A percentile compares a stretch with the other conserved stretches of the same genome.
phyloP scores from a whole-genome alignment of 1,140 invertebrate genomes.

The Coenobita brevimanus region DNA sequence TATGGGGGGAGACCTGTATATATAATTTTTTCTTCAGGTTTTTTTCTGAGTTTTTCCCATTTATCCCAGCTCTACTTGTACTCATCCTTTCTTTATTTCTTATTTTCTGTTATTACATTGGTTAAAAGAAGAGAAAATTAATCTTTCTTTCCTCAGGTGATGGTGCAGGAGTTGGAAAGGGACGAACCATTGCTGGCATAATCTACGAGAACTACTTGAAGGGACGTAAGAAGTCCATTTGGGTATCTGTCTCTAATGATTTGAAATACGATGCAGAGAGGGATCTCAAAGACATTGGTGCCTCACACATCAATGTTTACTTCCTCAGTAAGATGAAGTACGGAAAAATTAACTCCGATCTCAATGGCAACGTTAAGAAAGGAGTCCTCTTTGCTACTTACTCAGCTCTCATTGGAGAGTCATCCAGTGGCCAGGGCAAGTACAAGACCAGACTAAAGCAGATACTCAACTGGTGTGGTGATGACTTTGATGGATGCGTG shows the following conservation, averaged over 20 bases:
- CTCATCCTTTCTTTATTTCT: too few relatives aligned
- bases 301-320: conserved; percentile 90
- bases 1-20: too few relatives aligned
- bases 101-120: too few relatives aligned
- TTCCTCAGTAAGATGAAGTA: conserved; percentile 96
- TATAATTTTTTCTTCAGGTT: too few relatives aligned
- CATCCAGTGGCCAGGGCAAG: conserved; percentile 89
- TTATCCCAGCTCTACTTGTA: too few relatives aligned
- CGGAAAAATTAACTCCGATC: conserved; percentile 93
- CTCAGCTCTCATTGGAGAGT: conserved; percentile 97
- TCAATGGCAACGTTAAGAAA: conserved; percentile 95
- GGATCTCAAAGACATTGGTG: conserved; percentile 96
- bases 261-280: conserved; percentile 98
- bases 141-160: conserved; percentile 81
- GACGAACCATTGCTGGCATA: conserved; percentile 97
- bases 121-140: background rate
- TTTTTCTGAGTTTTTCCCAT: too few relatives aligned
- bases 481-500: conserved; percentile 77
- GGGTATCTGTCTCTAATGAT: conserved; percentile 99
- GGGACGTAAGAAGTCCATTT: conserved; percentile 94
- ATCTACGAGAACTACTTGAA: conserved; percentile 98
- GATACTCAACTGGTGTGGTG: conserved; percentile 80
- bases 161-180: conserved; percentile 99
- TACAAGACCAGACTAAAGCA: conserved; percentile 87
- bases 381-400: conserved; percentile 99